Evolutionary conservation across 1,140 invertebrate species (phyloP).

Genomic region (Aphis craccivora): DNA sequence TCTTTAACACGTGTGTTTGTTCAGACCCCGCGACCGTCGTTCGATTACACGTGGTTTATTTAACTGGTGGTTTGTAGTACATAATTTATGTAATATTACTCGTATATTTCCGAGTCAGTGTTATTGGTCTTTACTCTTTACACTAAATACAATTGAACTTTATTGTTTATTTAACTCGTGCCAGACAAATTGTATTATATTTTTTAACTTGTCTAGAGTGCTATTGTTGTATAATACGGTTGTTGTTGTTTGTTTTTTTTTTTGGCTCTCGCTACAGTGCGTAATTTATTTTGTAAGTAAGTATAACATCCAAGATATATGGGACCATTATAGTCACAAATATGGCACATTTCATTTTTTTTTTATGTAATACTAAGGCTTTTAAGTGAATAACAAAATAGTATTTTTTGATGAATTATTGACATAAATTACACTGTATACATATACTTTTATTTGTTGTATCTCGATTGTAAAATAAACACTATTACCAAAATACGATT

Average conservation of each 20-base stretch:
- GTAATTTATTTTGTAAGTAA: conserved; percentile 25
- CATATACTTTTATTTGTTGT: background rate
- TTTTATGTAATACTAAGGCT: background rate
- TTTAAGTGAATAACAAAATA: conserved; percentile 29
- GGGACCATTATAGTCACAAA: background rate
- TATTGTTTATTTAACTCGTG: conserved; percentile 24
- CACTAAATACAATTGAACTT: conserved; percentile 14
- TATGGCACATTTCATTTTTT: conserved; percentile 19
- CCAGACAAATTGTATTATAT: conserved; percentile 44
- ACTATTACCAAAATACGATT: background rate
- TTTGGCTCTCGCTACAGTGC: conserved; percentile 23
- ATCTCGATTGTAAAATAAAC: background rate
- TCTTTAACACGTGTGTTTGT: background rate
- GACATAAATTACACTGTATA: background rate
- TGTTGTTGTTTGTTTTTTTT: background rate
- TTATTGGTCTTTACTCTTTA: conserved; percentile 12
- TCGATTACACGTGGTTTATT: background rate
- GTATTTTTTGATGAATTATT: background rate
- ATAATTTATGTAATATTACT: background rate
- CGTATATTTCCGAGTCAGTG: background rate
- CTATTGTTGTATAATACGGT: background rate
- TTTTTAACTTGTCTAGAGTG: conserved; percentile 4
- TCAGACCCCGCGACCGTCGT: background rate
- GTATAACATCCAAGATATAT: background rate
- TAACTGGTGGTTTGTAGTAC: background rate